Evolutionary conservation across 2,797 vertebrate genomes (phyloP).

Genomic region (Acipenser transmontanus): DNA sequence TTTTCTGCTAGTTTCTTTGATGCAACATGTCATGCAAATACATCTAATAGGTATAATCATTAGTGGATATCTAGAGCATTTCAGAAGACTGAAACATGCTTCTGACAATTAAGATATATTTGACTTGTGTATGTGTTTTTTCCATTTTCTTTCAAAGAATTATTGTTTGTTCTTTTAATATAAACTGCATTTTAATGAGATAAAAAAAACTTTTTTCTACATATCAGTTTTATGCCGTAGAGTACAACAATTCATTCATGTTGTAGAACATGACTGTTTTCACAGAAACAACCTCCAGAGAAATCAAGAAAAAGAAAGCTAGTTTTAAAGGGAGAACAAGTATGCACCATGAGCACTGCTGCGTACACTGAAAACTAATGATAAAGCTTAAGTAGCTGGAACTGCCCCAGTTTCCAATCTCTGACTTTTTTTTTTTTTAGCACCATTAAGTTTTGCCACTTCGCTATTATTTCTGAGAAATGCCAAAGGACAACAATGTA

Average conservation of each 20-base stretch:
- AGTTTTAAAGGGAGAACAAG: slow-evolving; percentile 58
- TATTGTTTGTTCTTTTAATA: slow-evolving; percentile 67
- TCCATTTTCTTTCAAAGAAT: not conserved
- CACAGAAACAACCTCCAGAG: slow-evolving; percentile 66
- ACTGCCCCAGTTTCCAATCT: slow-evolving; percentile 1
- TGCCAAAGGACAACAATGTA: not conserved
- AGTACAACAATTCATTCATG: slow-evolving; percentile 66
- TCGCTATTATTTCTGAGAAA: not conserved
- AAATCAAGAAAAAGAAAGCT: slow-evolving; percentile 70
- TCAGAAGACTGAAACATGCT: too few species aligned
- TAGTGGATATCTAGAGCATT: too few species aligned
- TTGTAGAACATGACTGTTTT: slow-evolving; percentile 70
- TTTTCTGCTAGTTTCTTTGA: not conserved
- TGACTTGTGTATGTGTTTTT: not conserved
- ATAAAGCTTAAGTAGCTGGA: not conserved
- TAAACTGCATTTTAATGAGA: slow-evolving; percentile 71
- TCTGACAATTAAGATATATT: too few species aligned
- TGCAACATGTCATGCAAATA: not conserved
- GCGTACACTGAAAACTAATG: slow-evolving; percentile 1
- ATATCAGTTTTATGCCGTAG: slow-evolving; percentile 63
- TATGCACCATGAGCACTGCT: slow-evolving; percentile 42
- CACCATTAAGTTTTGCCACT: not conserved
- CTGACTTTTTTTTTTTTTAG: not conserved
- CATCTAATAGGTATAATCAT: not conserved
- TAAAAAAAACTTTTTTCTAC: slow-evolving; percentile 69